Base-by-base conservation (phyloP, 2,888 invertebrate genomes). In the Watsonalla cultraria region DNA sequence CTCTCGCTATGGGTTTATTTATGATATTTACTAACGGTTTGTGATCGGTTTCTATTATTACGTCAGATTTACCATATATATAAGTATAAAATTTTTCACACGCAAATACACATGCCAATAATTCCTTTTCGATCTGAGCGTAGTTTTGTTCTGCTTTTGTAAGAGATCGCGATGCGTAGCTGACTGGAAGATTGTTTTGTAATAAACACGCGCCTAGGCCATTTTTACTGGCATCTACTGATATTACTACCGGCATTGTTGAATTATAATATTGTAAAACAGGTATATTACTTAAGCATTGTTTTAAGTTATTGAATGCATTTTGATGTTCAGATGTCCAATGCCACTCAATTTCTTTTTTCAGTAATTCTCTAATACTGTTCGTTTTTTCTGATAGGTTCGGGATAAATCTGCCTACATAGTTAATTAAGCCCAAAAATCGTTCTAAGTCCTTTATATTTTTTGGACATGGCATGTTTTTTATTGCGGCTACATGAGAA, bases 381-480 rank as follows among this genome's bases (percentile, higher is more conserved):
- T 7, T 9, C 0, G 64, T 67, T 54, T 59, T 57, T n/a, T 61
- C 61, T 7, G 66, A 66, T 5, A 69, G 53, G 39, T 65, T 64
- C 0, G 60, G 59, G 45, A 67, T 61, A 45, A 66, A 67, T 24
- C 48, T 60, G 14, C 60, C 52, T 13, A 67, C 58, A 51, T 70
- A 70, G 0, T 61, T 68, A 2, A 65, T 55, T 5, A 70, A 1
- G 5, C 66, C 67, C 49, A 66, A 51, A 54, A 67, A 65, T 42
- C 64, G 45, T 51, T 65, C 61, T 0, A 65, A 6, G 15, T 64
- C 64, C 46, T 64, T 65, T 0, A 46, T 24, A 52, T 60, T 61
- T 46, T 55, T 14, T 0, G 65, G 65, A 45, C 7, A 51, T 2
- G 60, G 64, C 65, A 67, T 65, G 8, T 67, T 56, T 52, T 37